phyloP scores from a whole-genome alignment of 2,797 vertebrate species.

The Tamandua tetradactyla region DNA sequence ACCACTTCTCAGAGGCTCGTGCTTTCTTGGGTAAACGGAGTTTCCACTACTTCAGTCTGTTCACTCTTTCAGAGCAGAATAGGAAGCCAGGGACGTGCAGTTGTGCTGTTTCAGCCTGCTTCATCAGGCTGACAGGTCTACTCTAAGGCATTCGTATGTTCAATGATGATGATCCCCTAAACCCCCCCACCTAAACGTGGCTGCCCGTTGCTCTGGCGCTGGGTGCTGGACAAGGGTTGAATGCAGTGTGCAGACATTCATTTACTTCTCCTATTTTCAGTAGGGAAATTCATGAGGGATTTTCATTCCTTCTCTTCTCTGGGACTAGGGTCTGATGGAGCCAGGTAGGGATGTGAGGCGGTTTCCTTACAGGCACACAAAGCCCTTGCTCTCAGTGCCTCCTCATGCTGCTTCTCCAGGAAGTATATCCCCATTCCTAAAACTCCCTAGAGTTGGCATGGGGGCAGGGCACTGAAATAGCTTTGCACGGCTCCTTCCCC shows the following conservation, averaged over 20 bases:
- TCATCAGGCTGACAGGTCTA: neutral
- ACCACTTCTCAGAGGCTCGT: no score
- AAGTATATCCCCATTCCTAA: neutral
- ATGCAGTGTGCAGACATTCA: neutral
- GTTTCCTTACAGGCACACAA: no score
- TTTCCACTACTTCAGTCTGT: no score
- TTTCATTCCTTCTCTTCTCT: neutral
- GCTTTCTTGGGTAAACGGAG: no score
- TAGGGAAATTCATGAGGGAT: no score
- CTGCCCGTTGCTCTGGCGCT: neutral
- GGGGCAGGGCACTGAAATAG: neutral
- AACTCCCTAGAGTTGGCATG: neutral
- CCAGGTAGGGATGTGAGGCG: neutral
- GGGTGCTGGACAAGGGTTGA: neutral
- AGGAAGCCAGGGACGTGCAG: no score
- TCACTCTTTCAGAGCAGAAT: no score
- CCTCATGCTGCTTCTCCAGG: neutral
- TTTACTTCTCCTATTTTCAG: neutral
- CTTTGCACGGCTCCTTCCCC: neutral
- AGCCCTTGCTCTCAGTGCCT: neutral
- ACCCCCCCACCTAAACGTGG: neutral
- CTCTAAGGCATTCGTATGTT: neutral
- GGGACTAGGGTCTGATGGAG: neutral
- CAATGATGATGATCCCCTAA: neutral
- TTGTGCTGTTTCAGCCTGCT: no score